A percentile compares a stretch with the other conserved stretches of the same genome.
Conservation (phyloP, 2,113 vertebrate species). For the Eretmochelys imbricata region DNA sequence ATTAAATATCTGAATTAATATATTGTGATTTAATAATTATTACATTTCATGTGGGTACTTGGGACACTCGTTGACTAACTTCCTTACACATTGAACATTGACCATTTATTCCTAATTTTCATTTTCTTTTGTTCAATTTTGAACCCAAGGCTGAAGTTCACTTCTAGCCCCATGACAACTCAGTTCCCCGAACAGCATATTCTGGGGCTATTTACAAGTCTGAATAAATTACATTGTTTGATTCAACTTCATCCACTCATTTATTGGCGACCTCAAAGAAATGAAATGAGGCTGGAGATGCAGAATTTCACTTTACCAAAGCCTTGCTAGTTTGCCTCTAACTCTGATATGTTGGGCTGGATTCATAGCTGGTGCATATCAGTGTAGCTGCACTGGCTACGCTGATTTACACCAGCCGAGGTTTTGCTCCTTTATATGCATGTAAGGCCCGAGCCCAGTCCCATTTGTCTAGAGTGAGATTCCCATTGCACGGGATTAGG, state of each 20-base stretch:
- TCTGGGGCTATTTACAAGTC: not conserved
- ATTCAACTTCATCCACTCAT: not conserved
- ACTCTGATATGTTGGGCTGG: not conserved
- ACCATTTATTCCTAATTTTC: not conserved
- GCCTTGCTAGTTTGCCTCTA: not conserved
- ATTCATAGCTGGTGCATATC: not conserved
- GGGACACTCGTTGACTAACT: not conserved
- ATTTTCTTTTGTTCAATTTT: not conserved
- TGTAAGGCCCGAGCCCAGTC: not conserved
- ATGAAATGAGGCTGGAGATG: too few species aligned
- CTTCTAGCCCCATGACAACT: not conserved
- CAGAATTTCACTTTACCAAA: not conserved
- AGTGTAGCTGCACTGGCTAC: not conserved
- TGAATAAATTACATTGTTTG: not conserved
- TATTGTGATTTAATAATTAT: not conserved
- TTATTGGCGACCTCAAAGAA: not conserved
- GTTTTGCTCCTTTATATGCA: not conserved
- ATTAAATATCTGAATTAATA: not conserved
- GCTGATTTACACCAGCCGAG: not conserved
- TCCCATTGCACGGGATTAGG: not conserved
- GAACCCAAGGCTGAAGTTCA: not conserved
- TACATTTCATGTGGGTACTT: not conserved
- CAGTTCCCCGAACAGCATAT: not conserved
- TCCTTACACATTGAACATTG: not conserved
- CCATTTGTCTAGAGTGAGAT: not conserved